phyloP scores from a whole-genome alignment of 2,113 vertebrate species.

The Litocranius walleri region DNA sequence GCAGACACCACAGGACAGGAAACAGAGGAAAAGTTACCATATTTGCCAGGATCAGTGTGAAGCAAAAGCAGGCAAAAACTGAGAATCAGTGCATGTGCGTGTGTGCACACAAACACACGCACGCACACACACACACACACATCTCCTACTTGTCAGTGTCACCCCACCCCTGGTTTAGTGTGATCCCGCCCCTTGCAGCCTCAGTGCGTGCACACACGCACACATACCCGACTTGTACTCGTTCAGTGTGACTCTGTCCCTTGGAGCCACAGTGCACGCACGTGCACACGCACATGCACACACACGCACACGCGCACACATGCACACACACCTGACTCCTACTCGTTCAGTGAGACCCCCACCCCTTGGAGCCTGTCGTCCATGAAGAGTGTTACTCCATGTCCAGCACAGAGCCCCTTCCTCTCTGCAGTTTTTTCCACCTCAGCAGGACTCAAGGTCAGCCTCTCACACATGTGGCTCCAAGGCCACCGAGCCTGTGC shows the following conservation, averaged over 20 bases:
- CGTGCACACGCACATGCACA: neutral
- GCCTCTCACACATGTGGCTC: neutral
- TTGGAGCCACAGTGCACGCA: neutral
- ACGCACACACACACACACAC: neutral
- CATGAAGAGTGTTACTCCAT: neutral
- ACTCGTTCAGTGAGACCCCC: neutral
- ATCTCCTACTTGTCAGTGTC: neutral
- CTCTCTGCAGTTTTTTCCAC: neutral
- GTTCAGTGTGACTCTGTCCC: neutral
- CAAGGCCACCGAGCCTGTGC: neutral
- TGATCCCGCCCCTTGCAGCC: neutral
- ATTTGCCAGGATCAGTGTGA: slow-evolving; percentile 58
- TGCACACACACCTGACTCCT: neutral
- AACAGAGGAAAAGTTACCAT: slow-evolving; percentile 72
- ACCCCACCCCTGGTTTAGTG: neutral
- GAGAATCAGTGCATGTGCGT: neutral
- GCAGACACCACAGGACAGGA: slow-evolving; percentile 67
- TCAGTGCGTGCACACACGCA: accelerated
- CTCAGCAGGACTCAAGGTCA: neutral
- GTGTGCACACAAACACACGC: too few relatives aligned
- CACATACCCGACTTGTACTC: neutral
- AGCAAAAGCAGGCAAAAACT: slow-evolving; percentile 52
- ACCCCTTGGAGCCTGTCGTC: neutral
- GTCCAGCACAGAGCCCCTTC: neutral
- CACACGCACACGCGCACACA: neutral